Base-by-base conservation (phyloP, 2,113 vertebrate genomes). In the Labrus mixtus region DNA sequence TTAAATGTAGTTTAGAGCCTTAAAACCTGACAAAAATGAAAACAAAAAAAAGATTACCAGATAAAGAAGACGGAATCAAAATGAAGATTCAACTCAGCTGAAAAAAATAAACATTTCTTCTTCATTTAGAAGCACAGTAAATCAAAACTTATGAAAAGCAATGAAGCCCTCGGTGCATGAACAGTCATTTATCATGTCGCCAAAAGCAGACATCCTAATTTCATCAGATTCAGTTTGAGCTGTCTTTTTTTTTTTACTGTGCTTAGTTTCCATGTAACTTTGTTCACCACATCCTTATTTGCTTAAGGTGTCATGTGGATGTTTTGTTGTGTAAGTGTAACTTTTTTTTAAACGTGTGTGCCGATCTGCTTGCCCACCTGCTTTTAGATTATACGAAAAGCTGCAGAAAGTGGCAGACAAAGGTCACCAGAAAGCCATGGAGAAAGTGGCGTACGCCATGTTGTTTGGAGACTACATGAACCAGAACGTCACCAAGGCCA, bases 401-500 rank as follows among this genome's bases (percentile, higher is more conserved):
- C 94, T 99, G 82, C 82, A 95, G 82, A 96, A 96, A 82, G 96
- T 97, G 60, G 96, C 97, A 50, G 94, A 93, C 72, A 95, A 95
- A 92, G 97, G 97, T 85, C 97, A 98, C 74, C 95, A 94, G 57
- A 99, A 97, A 81, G 96, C 98, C 55, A 95, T 95, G 94, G 98
- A 99, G 93, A 98, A 97, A 86, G 97, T 99, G 72, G 97, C 97
- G 3, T 97, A 97, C 3, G 96, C 97, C 62, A 93, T 98, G 90
- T 79, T 99, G 85, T 97, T 99, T 73, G 98, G 98, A n/a, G 97
- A 99, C 84, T 96, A 96, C 87, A 75, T 98, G 86, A 94, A 93
- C 61, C 97, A 99, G 93, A 96, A 97, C 73, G 68, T 99, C 80
- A 94, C 93, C 0, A 90, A 93, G 29, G 98, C 98, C 37, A 97